phyloP scores from a whole-genome alignment of 2,113 vertebrate genomes.

The Eublepharis macularius region DNA sequence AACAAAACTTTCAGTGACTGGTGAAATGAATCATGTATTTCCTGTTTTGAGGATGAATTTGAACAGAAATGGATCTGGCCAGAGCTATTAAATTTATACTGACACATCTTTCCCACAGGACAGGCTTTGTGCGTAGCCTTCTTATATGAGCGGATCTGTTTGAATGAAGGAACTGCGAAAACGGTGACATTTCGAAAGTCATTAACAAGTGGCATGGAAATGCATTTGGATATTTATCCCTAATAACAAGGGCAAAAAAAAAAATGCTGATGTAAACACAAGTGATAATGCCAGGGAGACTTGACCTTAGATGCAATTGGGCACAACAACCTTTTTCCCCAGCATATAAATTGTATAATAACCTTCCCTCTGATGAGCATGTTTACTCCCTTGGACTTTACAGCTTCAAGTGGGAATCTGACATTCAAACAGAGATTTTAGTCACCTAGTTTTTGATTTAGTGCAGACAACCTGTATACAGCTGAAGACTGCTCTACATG shows the following conservation, averaged over 20 bases:
- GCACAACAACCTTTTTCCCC: background rate
- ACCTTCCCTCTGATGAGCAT: conserved; percentile 19
- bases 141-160: conserved; percentile 10
- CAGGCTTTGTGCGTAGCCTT: conserved; percentile 19
- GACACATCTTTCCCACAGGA: background rate
- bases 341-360: conserved; percentile 28
- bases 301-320: conserved; percentile 39
- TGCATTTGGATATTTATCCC: background rate
- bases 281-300: conserved; percentile 30
- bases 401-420: conserved; percentile 39
- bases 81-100: background rate
- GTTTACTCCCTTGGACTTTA: conserved; percentile 39
- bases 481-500: conserved; percentile 15
- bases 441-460: conserved; percentile 38
- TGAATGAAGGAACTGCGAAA: conserved; percentile 2
- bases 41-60: background rate
- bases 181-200: conserved; percentile 11
- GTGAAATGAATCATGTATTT: too few species aligned
- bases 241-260: background rate
- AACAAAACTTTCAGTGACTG: too few species aligned
- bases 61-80: background rate
- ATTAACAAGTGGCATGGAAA: background rate
- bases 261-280: conserved; percentile 19
- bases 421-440: conserved; percentile 32
- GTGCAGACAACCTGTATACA: conserved; percentile 43